A percentile compares a stretch with the other conserved stretches of the same genome.
Conservation (phyloP, 2,888 invertebrate species). For the Tholera decimalis region DNA sequence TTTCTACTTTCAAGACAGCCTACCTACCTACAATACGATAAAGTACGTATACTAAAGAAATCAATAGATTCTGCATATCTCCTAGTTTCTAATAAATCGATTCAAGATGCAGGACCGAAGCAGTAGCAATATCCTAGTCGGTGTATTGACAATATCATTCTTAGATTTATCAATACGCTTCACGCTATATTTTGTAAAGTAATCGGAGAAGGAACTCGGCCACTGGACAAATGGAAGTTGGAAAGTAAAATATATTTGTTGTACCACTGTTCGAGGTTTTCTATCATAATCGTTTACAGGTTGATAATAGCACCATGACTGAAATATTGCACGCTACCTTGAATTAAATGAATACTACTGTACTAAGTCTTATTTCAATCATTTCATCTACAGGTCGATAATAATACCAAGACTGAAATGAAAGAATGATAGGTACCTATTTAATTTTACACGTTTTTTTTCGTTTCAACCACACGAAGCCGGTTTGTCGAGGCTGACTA, state of each 20-base stretch:
- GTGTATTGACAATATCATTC: constrained; percentile 29
- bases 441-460: too few species aligned
- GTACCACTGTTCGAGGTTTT: background rate
- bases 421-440: too few species aligned
- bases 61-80: background rate
- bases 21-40: background rate
- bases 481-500: too few species aligned
- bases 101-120: constrained; percentile 3
- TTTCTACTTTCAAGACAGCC: background rate
- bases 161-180: constrained; percentile 27
- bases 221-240: constrained; percentile 12
- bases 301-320: background rate
- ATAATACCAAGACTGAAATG: too few species aligned
- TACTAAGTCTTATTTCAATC: too few species aligned
- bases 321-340: too few species aligned
- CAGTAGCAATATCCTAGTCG: constrained; percentile 32
- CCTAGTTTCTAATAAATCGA: constrained; percentile 9
- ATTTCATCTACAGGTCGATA: too few species aligned
- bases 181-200: constrained; percentile 26
- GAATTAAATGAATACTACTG: too few species aligned
- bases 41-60: background rate
- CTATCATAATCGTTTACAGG: background rate
- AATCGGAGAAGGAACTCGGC: constrained; percentile 15
- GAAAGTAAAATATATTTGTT: background rate
- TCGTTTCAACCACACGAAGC: too few species aligned